Evolutionary conservation across 2,888 invertebrate species (phyloP), one percentile per base, ranked within the genome.

Genomic region (Nymphalis c-album): DNA sequence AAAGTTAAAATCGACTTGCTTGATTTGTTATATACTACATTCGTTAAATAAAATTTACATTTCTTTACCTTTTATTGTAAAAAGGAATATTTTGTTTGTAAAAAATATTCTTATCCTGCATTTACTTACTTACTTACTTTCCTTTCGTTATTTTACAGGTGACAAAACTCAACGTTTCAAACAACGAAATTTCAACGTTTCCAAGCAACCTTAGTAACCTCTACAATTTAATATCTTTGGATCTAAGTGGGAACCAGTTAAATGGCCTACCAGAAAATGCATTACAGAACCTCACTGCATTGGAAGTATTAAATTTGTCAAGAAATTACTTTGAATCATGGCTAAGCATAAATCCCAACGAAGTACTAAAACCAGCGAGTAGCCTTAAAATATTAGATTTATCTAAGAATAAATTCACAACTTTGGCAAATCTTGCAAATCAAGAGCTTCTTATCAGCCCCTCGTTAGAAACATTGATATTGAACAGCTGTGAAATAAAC

Each of bases 151-250:
- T 2, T 31, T 75, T 91, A 75, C 88, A 95, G 95, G 94, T 95
- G 40, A 93, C 93, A 74, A 90, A 90, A 35, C 84, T 96, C 71
- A 95, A 96, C 78, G 81, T 96, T 65, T 95, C 96, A 5, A 88
- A 90, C 74, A 96, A 96, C 78, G 85, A 90, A 55, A 93, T 96
- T 63, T 83, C 81, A 3, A 82, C 81, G 4, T 93, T 96, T 75
- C 95, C 95, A 0, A 74, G 72, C 68, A 82, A 79, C 45, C 70
- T 92, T 17, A 75, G 74, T 35, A 82, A 74, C 61, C 82, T 90
- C 50, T 76, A 81, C 60, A 88, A 87, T 65, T 76, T 92, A 64
- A 71, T 84, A 10, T 77, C 73, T 2, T 74, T 92, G 47, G 92
- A 92, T 68, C 60, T 89, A 10, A 90, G 90, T 70, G 86, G 85